These are phyloP conservation scores for Dreissena rostriformis DNA, from an alignment of 1,140 invertebrate genomes.

Conservation along the genomic window DNA sequence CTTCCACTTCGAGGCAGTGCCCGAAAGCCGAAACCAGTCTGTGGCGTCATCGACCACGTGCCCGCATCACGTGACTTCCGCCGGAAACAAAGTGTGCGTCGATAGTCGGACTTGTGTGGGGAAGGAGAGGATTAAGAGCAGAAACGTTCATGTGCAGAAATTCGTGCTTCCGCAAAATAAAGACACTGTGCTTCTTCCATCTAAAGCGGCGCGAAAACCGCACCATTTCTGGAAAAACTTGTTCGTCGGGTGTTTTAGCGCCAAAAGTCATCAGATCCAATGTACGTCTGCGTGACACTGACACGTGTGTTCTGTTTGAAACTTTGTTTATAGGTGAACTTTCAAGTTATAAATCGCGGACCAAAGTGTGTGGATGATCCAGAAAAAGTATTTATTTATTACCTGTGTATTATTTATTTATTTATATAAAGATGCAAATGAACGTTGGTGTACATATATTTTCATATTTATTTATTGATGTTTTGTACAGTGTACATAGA, in stretches of 20 bases:
- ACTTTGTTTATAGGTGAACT: too few relatives aligned
- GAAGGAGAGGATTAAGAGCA: not conserved
- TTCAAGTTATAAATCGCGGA: not conserved
- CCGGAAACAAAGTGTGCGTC: not conserved
- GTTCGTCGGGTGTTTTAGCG: constrained; percentile 50
- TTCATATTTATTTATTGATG: too few relatives aligned
- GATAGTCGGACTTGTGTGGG: not conserved
- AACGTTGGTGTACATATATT: not conserved
- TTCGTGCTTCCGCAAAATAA: constrained; percentile 14
- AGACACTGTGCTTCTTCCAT: not conserved
- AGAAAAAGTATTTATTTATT: constrained; percentile 7
- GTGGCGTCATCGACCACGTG: constrained; percentile 1
- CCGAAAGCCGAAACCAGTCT: not conserved
- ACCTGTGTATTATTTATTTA: not conserved
- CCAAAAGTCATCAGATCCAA: constrained; percentile 1
- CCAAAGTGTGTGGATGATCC: not conserved
- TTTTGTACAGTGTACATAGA: too few relatives aligned
- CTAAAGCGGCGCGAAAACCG: constrained; percentile 6
- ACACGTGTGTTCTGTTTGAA: not conserved
- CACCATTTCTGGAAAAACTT: constrained; percentile 18
- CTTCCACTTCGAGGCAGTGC: constrained; percentile 41
- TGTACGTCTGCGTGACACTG: not conserved
- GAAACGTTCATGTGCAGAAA: constrained; percentile 12
- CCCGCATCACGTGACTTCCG: not conserved
- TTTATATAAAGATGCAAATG: not conserved